Evolutionary conservation across 1,140 invertebrate species (phyloP).

Genomic region (Cecropterus lyciades): DNA sequence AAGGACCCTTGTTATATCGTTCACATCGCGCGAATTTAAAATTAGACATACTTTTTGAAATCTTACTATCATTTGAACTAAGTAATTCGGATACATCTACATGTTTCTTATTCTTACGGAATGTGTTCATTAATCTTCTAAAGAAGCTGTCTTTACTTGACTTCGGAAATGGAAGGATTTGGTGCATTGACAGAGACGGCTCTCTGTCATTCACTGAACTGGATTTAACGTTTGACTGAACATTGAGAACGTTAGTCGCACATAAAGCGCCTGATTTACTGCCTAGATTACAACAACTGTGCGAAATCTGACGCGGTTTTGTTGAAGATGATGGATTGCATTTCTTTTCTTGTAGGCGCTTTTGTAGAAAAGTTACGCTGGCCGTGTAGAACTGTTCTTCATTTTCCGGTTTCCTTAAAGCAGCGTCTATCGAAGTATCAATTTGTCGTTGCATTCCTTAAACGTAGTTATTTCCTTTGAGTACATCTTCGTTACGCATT

Average conservation of each 20-base stretch:
- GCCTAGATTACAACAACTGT: constrained; percentile 55
- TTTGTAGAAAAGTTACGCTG: constrained; percentile 67
- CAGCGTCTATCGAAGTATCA: constrained; percentile 29
- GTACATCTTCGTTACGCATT: constrained; percentile 20
- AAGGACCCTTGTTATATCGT: constrained; percentile 42
- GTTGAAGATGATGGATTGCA: constrained; percentile 23
- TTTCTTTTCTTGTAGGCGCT: constrained; percentile 58
- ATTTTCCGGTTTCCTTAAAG: constrained; percentile 54
- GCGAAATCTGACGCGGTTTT: constrained; percentile 40
- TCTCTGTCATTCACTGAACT: constrained; percentile 5
- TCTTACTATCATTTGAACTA: constrained; percentile 42
- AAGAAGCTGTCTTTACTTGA: constrained; percentile 57
- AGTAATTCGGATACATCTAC: constrained; percentile 36
- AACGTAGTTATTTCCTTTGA: constrained; percentile 21
- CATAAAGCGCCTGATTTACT: not conserved
- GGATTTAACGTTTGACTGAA: not conserved
- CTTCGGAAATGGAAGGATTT: constrained; percentile 70
- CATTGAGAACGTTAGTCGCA: not conserved
- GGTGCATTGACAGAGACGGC: constrained; percentile 58
- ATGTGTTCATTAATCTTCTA: constrained; percentile 55
- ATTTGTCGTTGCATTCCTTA: constrained; percentile 55
- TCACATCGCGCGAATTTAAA: constrained; percentile 62
- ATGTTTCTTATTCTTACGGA: constrained; percentile 51
- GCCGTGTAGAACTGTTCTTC: constrained; percentile 64
- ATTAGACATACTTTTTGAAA: constrained; percentile 52